phyloP scores from a whole-genome alignment of 1,140 invertebrate genomes.

The Anoplophora glabripennis region DNA sequence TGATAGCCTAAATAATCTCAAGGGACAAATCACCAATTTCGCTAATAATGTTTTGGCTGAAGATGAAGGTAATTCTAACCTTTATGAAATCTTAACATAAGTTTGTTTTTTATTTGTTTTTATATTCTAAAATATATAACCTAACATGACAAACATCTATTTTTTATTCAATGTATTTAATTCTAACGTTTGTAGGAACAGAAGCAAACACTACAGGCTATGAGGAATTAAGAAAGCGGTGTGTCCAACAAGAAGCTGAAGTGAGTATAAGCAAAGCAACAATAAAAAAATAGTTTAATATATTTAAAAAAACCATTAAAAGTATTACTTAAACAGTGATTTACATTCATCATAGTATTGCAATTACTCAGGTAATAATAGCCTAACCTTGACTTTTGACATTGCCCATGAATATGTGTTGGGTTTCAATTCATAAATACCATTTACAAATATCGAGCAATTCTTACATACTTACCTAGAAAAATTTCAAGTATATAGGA shows the following conservation, averaged over 20 bases:
- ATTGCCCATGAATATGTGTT: slow-evolving; percentile 1
- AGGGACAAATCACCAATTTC: slow-evolving; percentile 72
- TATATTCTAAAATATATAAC: not conserved
- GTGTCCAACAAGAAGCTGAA: slow-evolving; percentile 11
- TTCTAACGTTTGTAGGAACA: slow-evolving; percentile 7
- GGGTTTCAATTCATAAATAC: not conserved
- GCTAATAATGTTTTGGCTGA: slow-evolving; percentile 71
- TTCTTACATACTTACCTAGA: not conserved
- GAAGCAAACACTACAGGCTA: not conserved
- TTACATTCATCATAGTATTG: not conserved
- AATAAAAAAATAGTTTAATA: no score
- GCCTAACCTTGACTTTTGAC: not conserved
- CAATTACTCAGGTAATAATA: not conserved
- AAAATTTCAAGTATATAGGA: not conserved
- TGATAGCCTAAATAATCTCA: slow-evolving; percentile 68
- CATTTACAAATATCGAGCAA: not conserved
- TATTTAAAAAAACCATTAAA: not conserved
- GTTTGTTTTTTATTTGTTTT: slow-evolving; percentile 10
- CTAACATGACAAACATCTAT: slow-evolving; percentile 4
- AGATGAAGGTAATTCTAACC: slow-evolving; percentile 48
- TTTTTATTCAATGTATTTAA: slow-evolving; percentile 11
- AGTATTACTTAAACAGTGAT: not conserved
- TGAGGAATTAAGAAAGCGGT: slow-evolving; percentile 13
- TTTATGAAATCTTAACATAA: slow-evolving; percentile 11
- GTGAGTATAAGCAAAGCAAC: slow-evolving; percentile 9